Percentiles rank a stretch among this genome's conserved stretches.
Evolutionary conservation across 2,113 vertebrate species (phyloP).

Genomic region (Carollia perspicillata): DNA sequence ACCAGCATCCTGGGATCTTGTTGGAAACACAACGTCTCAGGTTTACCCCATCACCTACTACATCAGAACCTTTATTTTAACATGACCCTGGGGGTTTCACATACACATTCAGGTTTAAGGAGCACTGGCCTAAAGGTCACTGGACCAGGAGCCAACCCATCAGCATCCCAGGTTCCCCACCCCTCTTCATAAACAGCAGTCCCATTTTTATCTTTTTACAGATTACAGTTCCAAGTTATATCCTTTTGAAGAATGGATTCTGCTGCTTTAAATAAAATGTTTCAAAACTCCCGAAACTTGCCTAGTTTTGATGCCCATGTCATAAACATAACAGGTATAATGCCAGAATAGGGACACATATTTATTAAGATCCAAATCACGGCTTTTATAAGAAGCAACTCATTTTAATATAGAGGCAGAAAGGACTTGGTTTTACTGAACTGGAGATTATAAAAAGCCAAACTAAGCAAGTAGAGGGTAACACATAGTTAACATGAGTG

Average conservation of each 20-base stretch:
- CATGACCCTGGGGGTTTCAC: neutral
- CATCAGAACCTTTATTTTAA: neutral
- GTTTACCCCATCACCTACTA: neutral
- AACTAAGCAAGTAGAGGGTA: neutral
- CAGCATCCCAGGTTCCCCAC: neutral
- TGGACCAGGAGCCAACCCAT: neutral
- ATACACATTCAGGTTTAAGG: neutral
- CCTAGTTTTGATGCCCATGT: neutral
- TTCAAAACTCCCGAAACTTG: neutral
- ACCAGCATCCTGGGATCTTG: neutral
- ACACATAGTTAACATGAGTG: neutral
- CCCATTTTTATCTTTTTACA: neutral
- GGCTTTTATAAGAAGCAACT: constrained; percentile 14
- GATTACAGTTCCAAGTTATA: neutral
- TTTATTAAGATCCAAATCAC: neutral
- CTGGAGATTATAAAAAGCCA: neutral
- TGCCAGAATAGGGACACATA: neutral
- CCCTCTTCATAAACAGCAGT: neutral
- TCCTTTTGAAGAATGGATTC: neutral
- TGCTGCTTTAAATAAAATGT: neutral
- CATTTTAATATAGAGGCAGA: neutral
- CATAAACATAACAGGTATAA: neutral
- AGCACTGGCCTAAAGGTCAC: neutral
- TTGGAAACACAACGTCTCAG: neutral
- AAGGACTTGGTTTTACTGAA: neutral